Evolutionary conservation across 2,113 vertebrate genomes (phyloP), one percentile per base, ranked within the genome.

Genomic region (Rousettus leschenaultii): DNA sequence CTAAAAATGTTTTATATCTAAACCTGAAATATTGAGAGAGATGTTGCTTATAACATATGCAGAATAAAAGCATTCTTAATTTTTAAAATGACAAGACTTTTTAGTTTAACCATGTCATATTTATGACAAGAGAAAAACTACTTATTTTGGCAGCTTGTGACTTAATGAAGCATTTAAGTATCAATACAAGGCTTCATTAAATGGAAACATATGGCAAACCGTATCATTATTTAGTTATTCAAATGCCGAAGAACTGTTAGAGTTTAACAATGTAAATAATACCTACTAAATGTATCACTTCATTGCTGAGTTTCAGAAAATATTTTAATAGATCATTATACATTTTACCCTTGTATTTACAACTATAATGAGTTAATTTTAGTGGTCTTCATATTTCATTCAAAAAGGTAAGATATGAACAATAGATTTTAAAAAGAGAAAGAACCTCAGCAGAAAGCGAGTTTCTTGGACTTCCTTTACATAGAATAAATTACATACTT

Each of bases 191-290:
- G 33, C 93, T 98, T 98, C 97, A 98, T 97, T 88, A 97, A 98
- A 97, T 94, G 14, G 95, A 98, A 98, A 97, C 96, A 98, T 98
- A 97, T 98, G 97, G 87, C 68, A 95, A 98, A 98, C 63, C 65
- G 2, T 98, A 94, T 96, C 43, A 98, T 98, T 98, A 98, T 98
- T 98, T 98, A 97, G 79, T 98, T 98, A 98, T 96, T 98, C 96
- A 98, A 98, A 98, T 92, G 94, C 94, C 96, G 97, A 74, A 94
- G 97, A 98, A 96, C 74, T 93, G 74, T 30, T 92, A 97, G 93
- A 97, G 97, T 95, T 92, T 96, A 97, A 97, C 98, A 98, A 96
- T 16, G 43, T 94, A 98, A 98, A 96, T 98, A 97, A 97, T 97
- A 97, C 14, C 85, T 97, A 86, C 43, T 96, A 97, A 97, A 96